Conservation (phyloP, 2,888 invertebrate genomes). For the Formica aserva region DNA sequence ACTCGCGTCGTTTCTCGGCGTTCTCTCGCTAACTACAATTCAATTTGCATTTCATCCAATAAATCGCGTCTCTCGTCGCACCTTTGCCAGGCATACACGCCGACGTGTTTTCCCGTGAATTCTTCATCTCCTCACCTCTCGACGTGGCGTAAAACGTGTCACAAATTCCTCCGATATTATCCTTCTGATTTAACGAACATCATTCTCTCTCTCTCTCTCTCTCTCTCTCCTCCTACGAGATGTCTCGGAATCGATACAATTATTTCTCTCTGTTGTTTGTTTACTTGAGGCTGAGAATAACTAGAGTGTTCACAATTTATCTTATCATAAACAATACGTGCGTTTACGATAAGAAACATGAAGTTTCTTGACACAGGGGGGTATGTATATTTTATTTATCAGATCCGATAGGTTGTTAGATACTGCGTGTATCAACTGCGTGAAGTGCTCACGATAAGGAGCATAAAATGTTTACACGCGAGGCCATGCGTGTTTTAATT, state of each 20-base stretch:
- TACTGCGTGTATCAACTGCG: slow-evolving; percentile 31
- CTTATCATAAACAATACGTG: background rate
- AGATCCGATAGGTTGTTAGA: slow-evolving; percentile 34
- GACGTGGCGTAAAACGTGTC: background rate
- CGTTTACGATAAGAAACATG: slow-evolving; percentile 37
- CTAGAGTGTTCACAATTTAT: no score
- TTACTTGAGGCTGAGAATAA: slow-evolving; percentile 5
- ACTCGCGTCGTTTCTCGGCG: slow-evolving; percentile 68
- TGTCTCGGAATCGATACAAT: slow-evolving; percentile 23
- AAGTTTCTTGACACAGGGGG: slow-evolving; percentile 3
- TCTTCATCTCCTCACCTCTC: slow-evolving; percentile 48
- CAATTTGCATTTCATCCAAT: slow-evolving; percentile 80
- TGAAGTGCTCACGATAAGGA: slow-evolving; percentile 15
- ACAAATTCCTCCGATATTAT: slow-evolving; percentile 2
- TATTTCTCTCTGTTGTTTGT: background rate
- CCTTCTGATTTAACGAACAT: background rate
- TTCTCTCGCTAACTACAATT: slow-evolving; percentile 78
- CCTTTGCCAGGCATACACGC: slow-evolving; percentile 29
- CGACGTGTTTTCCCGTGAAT: slow-evolving; percentile 55
- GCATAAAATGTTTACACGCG: slow-evolving; percentile 34
- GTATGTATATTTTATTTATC: slow-evolving; percentile 32
- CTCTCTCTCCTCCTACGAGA: background rate
- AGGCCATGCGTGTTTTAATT: slow-evolving; percentile 32
- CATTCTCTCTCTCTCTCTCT: background rate
- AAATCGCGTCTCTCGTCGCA: slow-evolving; percentile 67